A percentile compares a stretch with the other conserved stretches of the same genome.
Evolutionary conservation across 2,113 vertebrate genomes (phyloP).

Genomic region (Falcunculus frontatus): DNA sequence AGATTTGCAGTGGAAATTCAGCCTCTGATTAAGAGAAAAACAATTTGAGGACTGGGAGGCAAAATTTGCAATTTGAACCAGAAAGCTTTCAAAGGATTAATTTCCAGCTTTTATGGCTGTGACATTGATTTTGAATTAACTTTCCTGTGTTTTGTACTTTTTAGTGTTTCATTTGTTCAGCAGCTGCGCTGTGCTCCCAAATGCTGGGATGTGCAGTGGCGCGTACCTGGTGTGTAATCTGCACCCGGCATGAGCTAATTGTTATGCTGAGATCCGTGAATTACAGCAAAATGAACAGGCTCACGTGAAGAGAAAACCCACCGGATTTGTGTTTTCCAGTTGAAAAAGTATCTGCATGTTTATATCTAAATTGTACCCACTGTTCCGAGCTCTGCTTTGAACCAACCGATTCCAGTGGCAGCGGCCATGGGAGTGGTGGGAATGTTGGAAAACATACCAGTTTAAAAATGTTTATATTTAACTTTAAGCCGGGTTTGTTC

Average conservation of each 20-base stretch:
- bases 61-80: not conserved
- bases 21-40: not conserved
- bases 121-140: not conserved
- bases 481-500: no score
- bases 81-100: not conserved
- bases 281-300: not conserved
- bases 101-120: not conserved
- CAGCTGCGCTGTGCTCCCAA: fast-evolving
- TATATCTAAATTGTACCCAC: fast-evolving
- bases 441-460: no score
- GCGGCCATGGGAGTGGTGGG: not conserved
- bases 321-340: not conserved
- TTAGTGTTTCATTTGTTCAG: not conserved
- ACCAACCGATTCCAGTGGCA: not conserved
- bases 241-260: fast-evolving
- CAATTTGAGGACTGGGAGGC: not conserved
- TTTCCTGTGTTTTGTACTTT: not conserved
- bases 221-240: fast-evolving
- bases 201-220: fast-evolving
- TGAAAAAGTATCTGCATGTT: not conserved
- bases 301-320: not conserved
- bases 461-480: no score
- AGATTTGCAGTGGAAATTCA: not conserved
- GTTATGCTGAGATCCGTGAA: not conserved
- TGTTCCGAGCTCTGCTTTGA: not conserved